Percentiles rank a stretch among this genome's conserved stretches.
Conservation (phyloP, 64 coral and sea anemone genomes). For the Stylophora pistillata region DNA sequence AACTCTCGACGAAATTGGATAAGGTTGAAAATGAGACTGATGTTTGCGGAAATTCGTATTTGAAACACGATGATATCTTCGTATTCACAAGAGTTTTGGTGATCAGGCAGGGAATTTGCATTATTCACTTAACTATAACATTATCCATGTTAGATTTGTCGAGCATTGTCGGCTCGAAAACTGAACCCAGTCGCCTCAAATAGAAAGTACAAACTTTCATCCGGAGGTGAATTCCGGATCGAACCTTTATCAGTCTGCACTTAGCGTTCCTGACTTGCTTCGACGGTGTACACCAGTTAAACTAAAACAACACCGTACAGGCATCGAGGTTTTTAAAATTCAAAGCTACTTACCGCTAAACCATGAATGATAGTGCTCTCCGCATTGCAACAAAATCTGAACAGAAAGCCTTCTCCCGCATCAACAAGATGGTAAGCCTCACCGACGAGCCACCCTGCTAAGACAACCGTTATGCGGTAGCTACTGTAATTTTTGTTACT, state of each 20-base stretch:
- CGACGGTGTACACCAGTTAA: neutral
- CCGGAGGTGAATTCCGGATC: too few relatives aligned
- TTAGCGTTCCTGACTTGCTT: neutral
- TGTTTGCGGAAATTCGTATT: neutral
- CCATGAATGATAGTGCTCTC: neutral
- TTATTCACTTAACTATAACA: neutral
- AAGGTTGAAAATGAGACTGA: neutral
- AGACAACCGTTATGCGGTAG: neutral
- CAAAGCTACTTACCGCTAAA: neutral
- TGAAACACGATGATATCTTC: neutral
- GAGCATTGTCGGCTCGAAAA: too few relatives aligned
- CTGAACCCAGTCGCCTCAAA: too few relatives aligned
- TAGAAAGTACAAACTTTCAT: too few relatives aligned
- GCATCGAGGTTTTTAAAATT: conserved; percentile 7
- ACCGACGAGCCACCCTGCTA: neutral
- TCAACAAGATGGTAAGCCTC: neutral
- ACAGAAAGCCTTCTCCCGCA: neutral
- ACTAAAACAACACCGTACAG: neutral
- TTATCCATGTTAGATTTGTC: neutral
- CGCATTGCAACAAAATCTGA: neutral
- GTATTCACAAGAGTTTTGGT: neutral
- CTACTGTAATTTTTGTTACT: neutral
- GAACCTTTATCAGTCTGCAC: too few relatives aligned
- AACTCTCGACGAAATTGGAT: too few relatives aligned
- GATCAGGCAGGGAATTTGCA: neutral